phyloP scores from a whole-genome alignment of 2,797 vertebrate species.

The Periparus ater region DNA sequence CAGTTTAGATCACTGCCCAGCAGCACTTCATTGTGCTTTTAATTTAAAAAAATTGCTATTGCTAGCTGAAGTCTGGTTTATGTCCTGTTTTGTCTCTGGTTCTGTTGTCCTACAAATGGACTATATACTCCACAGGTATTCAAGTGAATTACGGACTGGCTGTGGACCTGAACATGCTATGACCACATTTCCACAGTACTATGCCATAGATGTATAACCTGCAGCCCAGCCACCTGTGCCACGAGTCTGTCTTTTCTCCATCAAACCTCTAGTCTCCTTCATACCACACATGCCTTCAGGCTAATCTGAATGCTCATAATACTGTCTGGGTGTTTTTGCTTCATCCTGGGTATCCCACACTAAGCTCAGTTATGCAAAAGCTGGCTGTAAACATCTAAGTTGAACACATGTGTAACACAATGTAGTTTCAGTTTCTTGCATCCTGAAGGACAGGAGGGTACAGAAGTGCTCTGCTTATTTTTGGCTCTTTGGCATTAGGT shows the following conservation, averaged over 20 bases:
- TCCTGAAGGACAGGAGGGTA: not conserved
- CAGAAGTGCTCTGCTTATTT: not conserved
- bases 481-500: not conserved
- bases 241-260: not conserved
- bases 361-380: not conserved
- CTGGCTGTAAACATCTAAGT: not conserved
- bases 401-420: not conserved
- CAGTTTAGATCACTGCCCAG: not conserved
- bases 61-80: not conserved
- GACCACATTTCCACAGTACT: rapidly evolving
- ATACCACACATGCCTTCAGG: not conserved
- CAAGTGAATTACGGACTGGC: not conserved
- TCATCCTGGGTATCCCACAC: not conserved
- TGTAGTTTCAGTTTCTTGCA: not conserved
- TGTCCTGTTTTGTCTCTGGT: not conserved
- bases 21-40: not conserved
- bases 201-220: rapidly evolving
- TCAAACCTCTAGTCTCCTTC: not conserved
- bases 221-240: not conserved
- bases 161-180: not conserved
- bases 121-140: not conserved
- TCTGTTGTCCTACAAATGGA: not conserved
- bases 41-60: not conserved
- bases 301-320: not conserved
- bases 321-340: not conserved